These are phyloP conservation scores for Aegotheles bennettii DNA, from an alignment of 2,113 vertebrate species.

Conservation along the genomic window DNA sequence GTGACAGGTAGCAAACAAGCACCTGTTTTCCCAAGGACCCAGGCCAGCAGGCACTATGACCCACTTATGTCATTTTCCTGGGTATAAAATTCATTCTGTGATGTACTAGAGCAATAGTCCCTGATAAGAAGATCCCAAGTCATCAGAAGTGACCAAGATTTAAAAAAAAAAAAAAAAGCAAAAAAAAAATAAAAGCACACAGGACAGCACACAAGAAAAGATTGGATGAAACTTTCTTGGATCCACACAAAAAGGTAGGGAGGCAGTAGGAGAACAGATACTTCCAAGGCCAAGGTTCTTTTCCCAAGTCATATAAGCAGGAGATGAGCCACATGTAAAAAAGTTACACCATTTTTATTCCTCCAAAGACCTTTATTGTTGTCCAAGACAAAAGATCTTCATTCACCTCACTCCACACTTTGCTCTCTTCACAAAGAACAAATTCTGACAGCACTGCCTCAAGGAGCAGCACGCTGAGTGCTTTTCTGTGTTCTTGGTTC, in stretches of 20 bases:
- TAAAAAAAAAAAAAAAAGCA: not conserved
- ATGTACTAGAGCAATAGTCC: not conserved
- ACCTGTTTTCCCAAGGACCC: not conserved
- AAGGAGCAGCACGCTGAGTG: not conserved
- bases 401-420: not conserved
- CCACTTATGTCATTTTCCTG: not conserved
- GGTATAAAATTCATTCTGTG: rapidly evolving
- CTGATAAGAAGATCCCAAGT: not conserved
- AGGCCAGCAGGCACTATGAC: not conserved
- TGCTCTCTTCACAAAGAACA: not conserved
- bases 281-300: not conserved
- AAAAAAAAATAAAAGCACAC: not conserved
- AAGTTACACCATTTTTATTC: not conserved
- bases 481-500: not conserved
- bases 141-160: not conserved
- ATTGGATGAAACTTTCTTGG: not conserved
- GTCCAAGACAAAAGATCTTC: not conserved
- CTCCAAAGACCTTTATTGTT: not conserved
- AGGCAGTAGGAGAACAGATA: not conserved
- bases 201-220: not conserved
- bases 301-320: not conserved
- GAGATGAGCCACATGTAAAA: not conserved
- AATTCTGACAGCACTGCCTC: not conserved
- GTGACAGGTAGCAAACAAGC: rapidly evolving
- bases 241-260: not conserved